Base-by-base conservation (phyloP, 2,113 vertebrate species). In the Loxodonta africana region DNA sequence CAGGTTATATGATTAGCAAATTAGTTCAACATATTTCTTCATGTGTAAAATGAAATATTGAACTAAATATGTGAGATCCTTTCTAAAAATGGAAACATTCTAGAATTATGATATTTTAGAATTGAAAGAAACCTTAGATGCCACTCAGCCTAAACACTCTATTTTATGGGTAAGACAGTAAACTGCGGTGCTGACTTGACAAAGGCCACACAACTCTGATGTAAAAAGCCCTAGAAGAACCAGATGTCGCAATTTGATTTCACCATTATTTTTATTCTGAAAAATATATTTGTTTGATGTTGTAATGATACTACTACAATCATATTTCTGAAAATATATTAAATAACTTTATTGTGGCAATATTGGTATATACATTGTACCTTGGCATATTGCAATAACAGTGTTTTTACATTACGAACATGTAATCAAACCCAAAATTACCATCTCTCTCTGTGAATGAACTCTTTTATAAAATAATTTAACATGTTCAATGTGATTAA, bases 11-110 rank as follows among this genome's bases (percentile, higher is more conserved):
- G 88, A 81, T 20, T 86, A 74, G n/a, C 51, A 51, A 82, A 65
- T 86, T 83, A 92, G 57, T 87, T 92, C 86, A 94, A 94, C 28
- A 23, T 33, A 67, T 60, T 84, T 92, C 23, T 33, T n/a, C 10
- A 28, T 87, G 26, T 82, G 10, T 90, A 41, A 93, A 96, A 76
- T 62, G 20, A 94, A 91, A 63, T 30, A 69, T 0, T 73, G 46
- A 81, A 77, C 51, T 77, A 74, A 95, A 94, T 74, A 41, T 63
- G 18, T 18, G 8, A 33, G 44, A 83, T 46, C 8, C 5, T 96
- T 96, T 90, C 33, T 82, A 94, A 37, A 17, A 37, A 67, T 10
- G 63, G 46, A 77, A 92, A 53, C 9, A 53, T 12, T 83, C 26
- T 41, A 57, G 48, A 80, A 67, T 65, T 23, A 62, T 51, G 76